A percentile compares a stretch with the other conserved stretches of the same genome.
Evolutionary conservation across 1,140 invertebrate genomes (phyloP).

Genomic region (Aphis gossypii): DNA sequence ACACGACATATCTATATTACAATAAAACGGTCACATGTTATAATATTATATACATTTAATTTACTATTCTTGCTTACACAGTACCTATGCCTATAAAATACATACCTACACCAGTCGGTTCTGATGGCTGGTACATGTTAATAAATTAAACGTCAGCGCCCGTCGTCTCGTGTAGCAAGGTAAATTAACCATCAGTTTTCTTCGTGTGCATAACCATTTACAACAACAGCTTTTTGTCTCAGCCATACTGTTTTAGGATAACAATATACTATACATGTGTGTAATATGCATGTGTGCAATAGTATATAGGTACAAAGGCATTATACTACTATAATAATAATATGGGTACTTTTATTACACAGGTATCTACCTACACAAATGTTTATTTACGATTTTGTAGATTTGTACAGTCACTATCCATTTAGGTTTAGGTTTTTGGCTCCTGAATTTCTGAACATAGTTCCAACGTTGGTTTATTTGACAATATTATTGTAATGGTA

Average conservation of each 20-base stretch:
- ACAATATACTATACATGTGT: background rate
- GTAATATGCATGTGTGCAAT: background rate
- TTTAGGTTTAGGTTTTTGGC: background rate
- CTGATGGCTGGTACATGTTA: background rate
- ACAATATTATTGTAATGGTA: background rate
- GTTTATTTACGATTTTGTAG: background rate
- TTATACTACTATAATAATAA: background rate
- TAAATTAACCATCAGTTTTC: constrained; percentile 11
- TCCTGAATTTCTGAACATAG: background rate
- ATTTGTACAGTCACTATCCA: background rate
- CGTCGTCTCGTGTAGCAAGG: background rate
- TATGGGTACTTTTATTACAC: background rate
- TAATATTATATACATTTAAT: background rate
- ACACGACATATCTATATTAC: background rate
- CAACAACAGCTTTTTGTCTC: constrained; percentile 15
- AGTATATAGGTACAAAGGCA: background rate
- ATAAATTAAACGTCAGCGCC: constrained; percentile 14
- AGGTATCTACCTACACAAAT: background rate
- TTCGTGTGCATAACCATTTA: background rate
- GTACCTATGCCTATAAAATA: background rate
- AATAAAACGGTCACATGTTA: background rate
- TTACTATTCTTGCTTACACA: background rate
- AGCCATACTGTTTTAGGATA: background rate
- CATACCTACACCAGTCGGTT: background rate
- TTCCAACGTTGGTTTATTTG: background rate